Evolutionary conservation across 2,888 invertebrate genomes (phyloP).

Genomic region (Creontiades dilutus): DNA sequence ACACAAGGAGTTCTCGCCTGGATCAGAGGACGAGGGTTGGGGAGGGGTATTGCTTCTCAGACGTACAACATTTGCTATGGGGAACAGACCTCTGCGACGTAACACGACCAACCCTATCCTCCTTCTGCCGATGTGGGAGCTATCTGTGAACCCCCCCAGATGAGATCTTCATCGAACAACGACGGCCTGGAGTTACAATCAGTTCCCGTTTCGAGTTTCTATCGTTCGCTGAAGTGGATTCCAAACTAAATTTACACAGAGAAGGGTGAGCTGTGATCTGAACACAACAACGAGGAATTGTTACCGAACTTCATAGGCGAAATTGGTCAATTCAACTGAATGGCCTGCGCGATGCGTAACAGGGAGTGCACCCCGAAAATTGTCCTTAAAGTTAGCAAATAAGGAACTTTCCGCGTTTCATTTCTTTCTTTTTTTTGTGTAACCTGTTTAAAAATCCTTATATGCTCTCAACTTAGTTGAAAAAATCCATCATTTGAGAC

Average conservation of each 20-base stretch:
- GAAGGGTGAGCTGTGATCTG: not conserved
- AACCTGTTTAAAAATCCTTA: no score
- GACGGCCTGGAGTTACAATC: not conserved
- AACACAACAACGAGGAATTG: no score
- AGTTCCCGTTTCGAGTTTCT: not conserved
- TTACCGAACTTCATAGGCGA: no score
- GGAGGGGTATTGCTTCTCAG: not conserved
- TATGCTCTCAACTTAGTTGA: no score
- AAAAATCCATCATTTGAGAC: no score
- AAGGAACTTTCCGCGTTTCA: no score
- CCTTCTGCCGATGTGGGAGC: not conserved
- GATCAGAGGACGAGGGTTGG: not conserved
- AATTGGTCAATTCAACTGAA: no score
- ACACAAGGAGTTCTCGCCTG: constrained; percentile 23
- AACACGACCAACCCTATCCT: not conserved
- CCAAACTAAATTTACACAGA: not conserved
- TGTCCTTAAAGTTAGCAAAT: no score
- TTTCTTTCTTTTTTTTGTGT: no score
- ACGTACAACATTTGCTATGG: not conserved
- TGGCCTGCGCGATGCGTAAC: no score
- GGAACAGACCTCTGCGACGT: not conserved
- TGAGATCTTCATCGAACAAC: constrained; percentile 23
- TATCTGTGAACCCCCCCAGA: not conserved
- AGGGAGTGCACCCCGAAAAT: no score
- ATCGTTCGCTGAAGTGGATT: not conserved